Evolutionary conservation across 2,797 vertebrate genomes (phyloP).

Genomic region (Australoheros facetus): DNA sequence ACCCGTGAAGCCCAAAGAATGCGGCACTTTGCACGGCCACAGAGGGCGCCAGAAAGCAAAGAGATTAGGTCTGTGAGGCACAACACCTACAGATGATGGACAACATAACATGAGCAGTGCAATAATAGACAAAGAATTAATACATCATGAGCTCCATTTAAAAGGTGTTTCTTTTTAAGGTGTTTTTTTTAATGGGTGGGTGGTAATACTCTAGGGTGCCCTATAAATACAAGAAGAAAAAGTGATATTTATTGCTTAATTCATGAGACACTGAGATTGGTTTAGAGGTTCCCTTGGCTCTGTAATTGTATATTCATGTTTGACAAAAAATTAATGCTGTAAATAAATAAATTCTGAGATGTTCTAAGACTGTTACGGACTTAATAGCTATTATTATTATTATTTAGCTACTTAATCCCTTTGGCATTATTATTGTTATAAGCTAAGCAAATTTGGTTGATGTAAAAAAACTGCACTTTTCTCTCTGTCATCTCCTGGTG

Average conservation of each 20-base stretch:
- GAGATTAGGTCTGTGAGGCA: conserved; percentile 58
- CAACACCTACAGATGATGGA: background rate
- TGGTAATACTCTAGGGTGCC: too few species aligned
- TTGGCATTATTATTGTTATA: background rate
- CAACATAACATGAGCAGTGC: background rate
- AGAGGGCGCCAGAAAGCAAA: conserved; percentile 50
- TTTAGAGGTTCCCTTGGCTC: background rate
- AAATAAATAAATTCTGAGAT: background rate
- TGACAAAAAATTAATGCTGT: background rate
- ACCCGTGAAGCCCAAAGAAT: conserved; percentile 64
- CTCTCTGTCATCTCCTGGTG: background rate
- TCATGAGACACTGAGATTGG: background rate
- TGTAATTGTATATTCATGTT: background rate
- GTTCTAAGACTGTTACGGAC: background rate
- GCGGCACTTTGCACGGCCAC: conserved; percentile 59
- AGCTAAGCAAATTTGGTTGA: background rate
- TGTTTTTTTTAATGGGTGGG: background rate
- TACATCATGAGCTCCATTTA: background rate
- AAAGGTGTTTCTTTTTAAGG: background rate
- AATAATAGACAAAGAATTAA: background rate
- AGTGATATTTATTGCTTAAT: too few species aligned
- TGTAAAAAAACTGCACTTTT: background rate
- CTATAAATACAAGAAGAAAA: too few species aligned
- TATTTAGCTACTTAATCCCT: background rate
- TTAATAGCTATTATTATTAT: background rate